Percentiles rank a stretch among this genome's conserved stretches.
phyloP scores from a whole-genome alignment of 2,888 invertebrate species.

The Petrophora chlorosata region DNA sequence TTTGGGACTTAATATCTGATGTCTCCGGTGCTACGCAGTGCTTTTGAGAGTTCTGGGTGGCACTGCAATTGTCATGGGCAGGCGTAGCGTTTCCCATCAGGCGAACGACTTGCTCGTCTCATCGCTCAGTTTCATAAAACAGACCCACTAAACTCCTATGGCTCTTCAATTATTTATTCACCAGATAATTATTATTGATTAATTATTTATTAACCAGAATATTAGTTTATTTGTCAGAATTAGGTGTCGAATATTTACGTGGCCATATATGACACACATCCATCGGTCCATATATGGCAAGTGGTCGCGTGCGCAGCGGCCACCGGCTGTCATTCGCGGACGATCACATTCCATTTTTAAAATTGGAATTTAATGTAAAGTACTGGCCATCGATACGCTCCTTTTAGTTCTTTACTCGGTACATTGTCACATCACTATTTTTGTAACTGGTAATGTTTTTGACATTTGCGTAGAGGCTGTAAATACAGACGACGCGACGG shows the following conservation, averaged over 20 bases:
- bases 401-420: slow-evolving; percentile 40
- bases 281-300: slow-evolving; percentile 52
- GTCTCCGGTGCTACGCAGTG: too few species aligned
- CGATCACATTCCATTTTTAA: slow-evolving; percentile 63
- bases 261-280: slow-evolving; percentile 47
- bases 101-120: too few species aligned
- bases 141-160: too few species aligned
- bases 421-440: slow-evolving; percentile 43
- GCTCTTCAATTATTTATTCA: too few species aligned
- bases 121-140: too few species aligned
- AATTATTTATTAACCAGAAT: too few species aligned
- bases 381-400: slow-evolving; percentile 38
- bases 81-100: too few species aligned
- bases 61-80: too few species aligned
- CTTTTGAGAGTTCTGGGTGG: too few species aligned
- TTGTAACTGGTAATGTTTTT: slow-evolving; percentile 43
- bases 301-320: slow-evolving; percentile 47
- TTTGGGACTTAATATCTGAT: too few species aligned
- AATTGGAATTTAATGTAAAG: slow-evolving; percentile 68
- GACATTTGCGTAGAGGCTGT: slow-evolving; percentile 38
- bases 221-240: slow-evolving; percentile 59
- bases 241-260: slow-evolving; percentile 70
- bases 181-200: too few species aligned
- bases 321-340: slow-evolving; percentile 39
- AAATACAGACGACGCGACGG: too few species aligned